Conservation (phyloP, 2,888 invertebrate species). For the Minunthozetes semirufus region DNA sequence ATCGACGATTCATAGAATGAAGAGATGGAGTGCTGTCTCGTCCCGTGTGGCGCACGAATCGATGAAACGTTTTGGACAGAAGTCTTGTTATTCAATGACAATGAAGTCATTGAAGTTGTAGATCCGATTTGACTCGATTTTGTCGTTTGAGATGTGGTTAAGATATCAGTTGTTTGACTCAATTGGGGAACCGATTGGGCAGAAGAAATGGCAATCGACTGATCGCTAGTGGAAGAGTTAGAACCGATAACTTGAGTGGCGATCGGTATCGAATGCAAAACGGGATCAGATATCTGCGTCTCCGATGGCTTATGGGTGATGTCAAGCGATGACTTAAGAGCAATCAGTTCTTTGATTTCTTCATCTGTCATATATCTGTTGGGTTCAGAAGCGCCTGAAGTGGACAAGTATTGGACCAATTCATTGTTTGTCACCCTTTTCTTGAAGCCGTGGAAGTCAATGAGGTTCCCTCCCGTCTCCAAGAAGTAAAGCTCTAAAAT, state of each 20-base stretch:
- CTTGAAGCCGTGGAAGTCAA: slow-evolving; percentile 77
- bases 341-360: slow-evolving; percentile 44
- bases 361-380: slow-evolving; percentile 61
- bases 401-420: slow-evolving; percentile 66
- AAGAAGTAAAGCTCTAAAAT: slow-evolving; percentile 75
- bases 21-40: slow-evolving; percentile 45
- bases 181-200: background rate
- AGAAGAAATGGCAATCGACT: background rate
- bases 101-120: slow-evolving; percentile 26
- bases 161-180: slow-evolving; percentile 15
- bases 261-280: background rate
- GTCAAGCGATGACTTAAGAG: slow-evolving; percentile 28
- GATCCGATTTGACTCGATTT: slow-evolving; percentile 33
- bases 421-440: slow-evolving; percentile 67
- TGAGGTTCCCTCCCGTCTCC: slow-evolving; percentile 75
- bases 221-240: background rate
- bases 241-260: background rate
- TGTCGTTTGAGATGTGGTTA: slow-evolving; percentile 45
- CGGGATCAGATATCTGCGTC: background rate
- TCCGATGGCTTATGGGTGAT: background rate
- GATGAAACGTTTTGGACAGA: slow-evolving; percentile 10
- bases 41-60: slow-evolving; percentile 32
- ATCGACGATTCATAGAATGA: slow-evolving; percentile 48
- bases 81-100: background rate
- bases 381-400: slow-evolving; percentile 45